phyloP scores from a whole-genome alignment of 2,113 vertebrate genomes.

The Tragelaphus strepsiceros region DNA sequence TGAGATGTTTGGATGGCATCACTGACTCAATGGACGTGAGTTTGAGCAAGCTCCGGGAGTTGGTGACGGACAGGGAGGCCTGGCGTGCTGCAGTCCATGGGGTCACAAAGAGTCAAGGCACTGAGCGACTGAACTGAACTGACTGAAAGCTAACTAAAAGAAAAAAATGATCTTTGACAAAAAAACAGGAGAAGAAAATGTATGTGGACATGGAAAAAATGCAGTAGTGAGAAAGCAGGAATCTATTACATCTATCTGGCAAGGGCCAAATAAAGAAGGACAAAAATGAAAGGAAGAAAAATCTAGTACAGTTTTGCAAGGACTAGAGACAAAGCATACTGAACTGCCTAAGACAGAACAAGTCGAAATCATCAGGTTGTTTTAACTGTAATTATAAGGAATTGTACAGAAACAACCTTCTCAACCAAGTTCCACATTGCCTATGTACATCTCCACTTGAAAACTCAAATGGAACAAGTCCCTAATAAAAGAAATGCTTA shows the following conservation, averaged over 20 bases:
- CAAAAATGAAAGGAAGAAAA: constrained; percentile 27
- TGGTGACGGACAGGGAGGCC: background rate
- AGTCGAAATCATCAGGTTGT: background rate
- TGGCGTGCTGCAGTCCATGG: background rate
- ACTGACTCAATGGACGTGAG: background rate
- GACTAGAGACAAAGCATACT: background rate
- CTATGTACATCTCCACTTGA: background rate
- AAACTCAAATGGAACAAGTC: background rate
- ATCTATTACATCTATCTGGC: background rate
- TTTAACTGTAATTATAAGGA: background rate
- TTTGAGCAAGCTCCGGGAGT: background rate
- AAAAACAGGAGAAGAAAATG: background rate
- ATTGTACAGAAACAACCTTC: background rate
- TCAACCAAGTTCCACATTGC: background rate
- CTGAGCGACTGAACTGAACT: background rate
- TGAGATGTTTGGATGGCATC: background rate
- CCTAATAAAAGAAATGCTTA: background rate
- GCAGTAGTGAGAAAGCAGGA: background rate
- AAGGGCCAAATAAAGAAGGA: background rate
- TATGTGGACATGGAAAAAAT: background rate
- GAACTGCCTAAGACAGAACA: background rate
- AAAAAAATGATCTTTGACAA: background rate
- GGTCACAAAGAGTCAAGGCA: background rate
- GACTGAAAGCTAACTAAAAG: background rate
- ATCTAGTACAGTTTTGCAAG: background rate